These are phyloP conservation scores for Hydropsyche betteni DNA, from an alignment of 2,888 invertebrate species.

Conservation along the genomic window DNA sequence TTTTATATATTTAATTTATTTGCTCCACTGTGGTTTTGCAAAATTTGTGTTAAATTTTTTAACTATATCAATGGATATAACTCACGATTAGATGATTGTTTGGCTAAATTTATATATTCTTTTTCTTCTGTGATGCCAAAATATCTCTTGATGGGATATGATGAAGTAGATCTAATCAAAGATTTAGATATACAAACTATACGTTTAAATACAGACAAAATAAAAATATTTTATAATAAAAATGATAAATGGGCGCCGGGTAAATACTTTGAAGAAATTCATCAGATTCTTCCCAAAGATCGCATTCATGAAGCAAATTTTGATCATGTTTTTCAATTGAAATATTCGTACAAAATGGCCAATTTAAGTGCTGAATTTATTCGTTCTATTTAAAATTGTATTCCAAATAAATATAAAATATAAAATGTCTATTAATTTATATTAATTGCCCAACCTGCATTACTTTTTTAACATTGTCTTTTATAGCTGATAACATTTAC, in stretches of 20 bases:
- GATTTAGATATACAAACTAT: slow-evolving; percentile 73
- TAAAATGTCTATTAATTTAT: no score
- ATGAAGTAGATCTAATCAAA: slow-evolving; percentile 82
- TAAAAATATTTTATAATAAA: slow-evolving; percentile 83
- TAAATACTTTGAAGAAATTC: slow-evolving; percentile 73
- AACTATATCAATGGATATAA: slow-evolving; percentile 60
- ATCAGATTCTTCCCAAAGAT: slow-evolving; percentile 57
- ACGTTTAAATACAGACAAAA: slow-evolving; percentile 65
- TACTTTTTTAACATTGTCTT: no score
- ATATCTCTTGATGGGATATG: slow-evolving; percentile 75
- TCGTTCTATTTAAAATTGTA: no score
- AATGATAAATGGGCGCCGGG: slow-evolving; percentile 87
- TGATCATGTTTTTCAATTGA: slow-evolving; percentile 84
- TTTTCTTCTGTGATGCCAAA: slow-evolving; percentile 65
- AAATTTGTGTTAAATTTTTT: slow-evolving; percentile 69
- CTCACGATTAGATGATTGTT: slow-evolving; percentile 60
- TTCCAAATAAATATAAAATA: no score
- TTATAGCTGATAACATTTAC: no score
- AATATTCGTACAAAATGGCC: slow-evolving; percentile 69
- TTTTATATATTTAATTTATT: slow-evolving; percentile 52
- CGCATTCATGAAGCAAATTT: slow-evolving; percentile 57
- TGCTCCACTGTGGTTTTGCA: slow-evolving; percentile 62
- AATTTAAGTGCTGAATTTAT: slow-evolving; percentile 42
- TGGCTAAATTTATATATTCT: slow-evolving; percentile 69
- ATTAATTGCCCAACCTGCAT: no score